Conservation (phyloP, 2,888 invertebrate genomes). For the Phaedon cochleariae region DNA sequence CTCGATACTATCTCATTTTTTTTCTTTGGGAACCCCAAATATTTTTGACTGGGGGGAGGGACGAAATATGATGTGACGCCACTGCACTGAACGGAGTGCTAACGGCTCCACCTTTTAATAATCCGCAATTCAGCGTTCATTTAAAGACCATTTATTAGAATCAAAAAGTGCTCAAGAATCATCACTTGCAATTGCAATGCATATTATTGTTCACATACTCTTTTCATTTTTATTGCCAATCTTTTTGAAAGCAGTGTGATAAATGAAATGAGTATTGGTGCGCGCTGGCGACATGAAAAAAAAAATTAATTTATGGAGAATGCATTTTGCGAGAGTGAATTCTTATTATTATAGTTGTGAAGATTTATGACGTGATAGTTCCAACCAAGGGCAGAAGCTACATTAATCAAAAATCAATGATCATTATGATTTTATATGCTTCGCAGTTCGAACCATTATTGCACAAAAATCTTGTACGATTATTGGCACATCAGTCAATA, state of each 20-base stretch:
- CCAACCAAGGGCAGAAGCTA: neutral
- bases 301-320: neutral
- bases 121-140: slow-evolving; percentile 15
- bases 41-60: too few species aligned
- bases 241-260: neutral
- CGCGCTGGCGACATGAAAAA: neutral
- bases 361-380: neutral
- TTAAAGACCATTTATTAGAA: slow-evolving; percentile 18
- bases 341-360: neutral
- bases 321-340: neutral
- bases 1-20: too few species aligned
- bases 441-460: neutral
- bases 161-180: slow-evolving; percentile 8
- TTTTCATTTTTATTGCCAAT: too few species aligned
- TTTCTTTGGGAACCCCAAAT: too few species aligned
- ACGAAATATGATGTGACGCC: too few species aligned
- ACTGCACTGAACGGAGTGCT: too few species aligned
- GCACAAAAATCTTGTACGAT: too few species aligned
- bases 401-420: neutral
- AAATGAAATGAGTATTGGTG: neutral
- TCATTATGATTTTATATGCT: neutral
- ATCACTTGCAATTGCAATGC: neutral
- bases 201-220: too few species aligned
- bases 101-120: neutral
- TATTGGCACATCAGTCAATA: too few species aligned